phyloP scores from a whole-genome alignment of 2,797 vertebrate genomes.

The Pempheris klunzingeri region DNA sequence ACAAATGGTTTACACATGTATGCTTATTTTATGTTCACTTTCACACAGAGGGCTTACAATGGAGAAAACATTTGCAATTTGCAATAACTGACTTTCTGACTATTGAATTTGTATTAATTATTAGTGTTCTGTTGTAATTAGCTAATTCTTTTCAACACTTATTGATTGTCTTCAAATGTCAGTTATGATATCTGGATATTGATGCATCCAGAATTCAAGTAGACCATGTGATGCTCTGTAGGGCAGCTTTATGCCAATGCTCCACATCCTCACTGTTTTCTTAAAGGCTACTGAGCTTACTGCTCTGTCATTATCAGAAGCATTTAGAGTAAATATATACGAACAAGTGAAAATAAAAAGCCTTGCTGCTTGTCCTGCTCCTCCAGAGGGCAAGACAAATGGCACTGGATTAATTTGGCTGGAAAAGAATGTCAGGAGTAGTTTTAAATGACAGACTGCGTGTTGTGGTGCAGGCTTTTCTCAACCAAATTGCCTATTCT shows the following conservation, averaged over 20 bases:
- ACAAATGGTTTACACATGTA: too few relatives aligned
- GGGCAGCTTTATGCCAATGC: neutral
- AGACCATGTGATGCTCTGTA: neutral
- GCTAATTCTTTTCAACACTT: neutral
- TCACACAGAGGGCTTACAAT: neutral
- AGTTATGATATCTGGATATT: conserved; percentile 8
- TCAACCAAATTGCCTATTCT: neutral
- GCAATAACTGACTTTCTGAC: neutral
- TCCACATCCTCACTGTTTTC: neutral
- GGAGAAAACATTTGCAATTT: too few relatives aligned
- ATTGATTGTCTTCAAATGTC: neutral
- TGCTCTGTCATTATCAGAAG: neutral
- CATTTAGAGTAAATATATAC: neutral
- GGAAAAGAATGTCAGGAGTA: conserved; percentile 11
- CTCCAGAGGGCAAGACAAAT: conserved; percentile 23
- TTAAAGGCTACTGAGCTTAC: neutral
- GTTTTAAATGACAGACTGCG: conserved; percentile 17
- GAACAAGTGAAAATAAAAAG: conserved; percentile 7
- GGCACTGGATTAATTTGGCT: conserved; percentile 9
- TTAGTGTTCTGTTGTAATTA: neutral
- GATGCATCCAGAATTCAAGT: neutral
- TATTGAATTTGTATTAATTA: too few relatives aligned
- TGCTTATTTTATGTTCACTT: neutral
- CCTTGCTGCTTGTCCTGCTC: neutral
- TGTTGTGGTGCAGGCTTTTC: conserved; percentile 7